A percentile compares a stretch with the other conserved stretches of the same genome.
Evolutionary conservation across 1,140 invertebrate species (phyloP).

Genomic region (Dendroctonus ponderosae): DNA sequence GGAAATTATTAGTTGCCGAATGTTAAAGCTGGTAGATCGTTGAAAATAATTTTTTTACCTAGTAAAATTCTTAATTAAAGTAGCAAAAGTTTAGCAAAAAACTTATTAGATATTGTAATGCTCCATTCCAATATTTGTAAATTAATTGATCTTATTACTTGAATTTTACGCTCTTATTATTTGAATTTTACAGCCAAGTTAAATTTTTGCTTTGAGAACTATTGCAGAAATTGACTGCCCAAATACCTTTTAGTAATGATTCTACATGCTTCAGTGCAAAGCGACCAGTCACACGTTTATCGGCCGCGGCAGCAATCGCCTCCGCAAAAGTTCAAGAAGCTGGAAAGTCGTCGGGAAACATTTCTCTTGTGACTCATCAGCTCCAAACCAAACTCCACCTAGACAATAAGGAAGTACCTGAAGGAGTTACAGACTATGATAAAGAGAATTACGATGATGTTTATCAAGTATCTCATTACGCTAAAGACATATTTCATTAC

Average conservation of each 20-base stretch:
- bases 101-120: too few species aligned
- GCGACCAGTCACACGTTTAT: constrained; percentile 30
- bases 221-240: neutral
- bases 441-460: constrained; percentile 79
- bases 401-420: constrained; percentile 53
- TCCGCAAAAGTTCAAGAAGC: constrained; percentile 13
- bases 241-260: constrained; percentile 37
- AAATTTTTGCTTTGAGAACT: too few species aligned
- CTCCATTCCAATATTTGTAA: too few species aligned
- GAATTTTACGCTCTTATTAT: too few species aligned
- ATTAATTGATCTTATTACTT: too few species aligned
- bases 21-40: too few species aligned
- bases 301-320: constrained; percentile 9
- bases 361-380: constrained; percentile 44
- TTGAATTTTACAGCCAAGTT: too few species aligned
- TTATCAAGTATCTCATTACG: constrained; percentile 84
- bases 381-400: constrained; percentile 44
- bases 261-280: constrained; percentile 40
- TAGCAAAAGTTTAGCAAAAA: too few species aligned
- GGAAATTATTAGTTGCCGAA: too few species aligned
- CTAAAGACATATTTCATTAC: constrained; percentile 93
- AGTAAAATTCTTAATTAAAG: too few species aligned
- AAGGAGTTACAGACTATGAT: constrained; percentile 82
- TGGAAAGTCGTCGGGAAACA: constrained; percentile 20
- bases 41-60: too few species aligned